phyloP scores from a whole-genome alignment of 53 echinoderm and acorn worm species.

The Holothuria scabra region DNA sequence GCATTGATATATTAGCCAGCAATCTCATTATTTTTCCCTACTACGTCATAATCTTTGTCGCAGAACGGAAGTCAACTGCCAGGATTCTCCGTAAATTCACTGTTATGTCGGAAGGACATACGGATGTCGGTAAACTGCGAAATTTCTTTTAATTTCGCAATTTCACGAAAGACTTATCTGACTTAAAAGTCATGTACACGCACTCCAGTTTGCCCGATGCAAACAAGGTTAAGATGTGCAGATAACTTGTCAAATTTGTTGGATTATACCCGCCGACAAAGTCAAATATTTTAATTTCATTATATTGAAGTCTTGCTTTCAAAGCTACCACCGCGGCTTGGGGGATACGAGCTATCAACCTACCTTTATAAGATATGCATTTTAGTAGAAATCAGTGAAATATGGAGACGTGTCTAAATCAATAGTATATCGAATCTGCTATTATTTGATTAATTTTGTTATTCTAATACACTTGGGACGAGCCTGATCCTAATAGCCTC shows the following conservation, averaged over 20 bases:
- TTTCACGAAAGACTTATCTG: too few species aligned
- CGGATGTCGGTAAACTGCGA: too few species aligned
- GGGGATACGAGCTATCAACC: conserved; percentile 25
- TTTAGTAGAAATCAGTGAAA: conserved; percentile 2
- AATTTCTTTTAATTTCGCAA: too few species aligned
- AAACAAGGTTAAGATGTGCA: conserved; percentile 43
- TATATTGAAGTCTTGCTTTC: conserved; percentile 19
- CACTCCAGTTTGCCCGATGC: conserved; percentile 19
- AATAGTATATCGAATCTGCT: conserved; percentile 29
- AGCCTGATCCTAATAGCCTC: conserved; percentile 24
- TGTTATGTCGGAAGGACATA: too few species aligned
- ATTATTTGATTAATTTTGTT: conserved; percentile 49
- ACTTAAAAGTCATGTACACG: too few species aligned
- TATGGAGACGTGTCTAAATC: conserved; percentile 31
- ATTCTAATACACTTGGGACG: conserved; percentile 33
- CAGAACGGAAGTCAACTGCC: too few species aligned
- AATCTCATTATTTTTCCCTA: too few species aligned
- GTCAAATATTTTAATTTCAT: conserved; percentile 37
- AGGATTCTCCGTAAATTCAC: too few species aligned
- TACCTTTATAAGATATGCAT: conserved; percentile 10
- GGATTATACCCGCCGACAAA: conserved; percentile 28
- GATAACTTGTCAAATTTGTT: conserved; percentile 35
- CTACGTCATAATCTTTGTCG: too few species aligned
- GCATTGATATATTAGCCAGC: too few species aligned
- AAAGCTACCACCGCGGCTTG: conserved; percentile 12